Conservation (phyloP, 2,888 invertebrate genomes). For the Melitaea athalia region DNA sequence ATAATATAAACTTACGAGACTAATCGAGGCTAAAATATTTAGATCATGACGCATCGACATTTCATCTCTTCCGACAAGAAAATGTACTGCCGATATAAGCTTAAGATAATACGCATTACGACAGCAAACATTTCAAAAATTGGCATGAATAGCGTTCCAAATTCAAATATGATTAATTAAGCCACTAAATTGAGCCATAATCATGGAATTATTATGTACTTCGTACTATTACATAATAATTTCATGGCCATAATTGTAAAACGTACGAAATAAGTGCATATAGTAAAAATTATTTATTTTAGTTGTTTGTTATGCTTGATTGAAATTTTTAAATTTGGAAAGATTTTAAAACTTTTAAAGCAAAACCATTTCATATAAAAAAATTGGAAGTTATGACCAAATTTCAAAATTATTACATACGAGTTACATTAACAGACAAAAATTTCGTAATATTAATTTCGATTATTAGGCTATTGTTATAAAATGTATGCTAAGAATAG, state of each 20-base stretch:
- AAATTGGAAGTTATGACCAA: not conserved
- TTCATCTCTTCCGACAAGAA: slow-evolving; percentile 31
- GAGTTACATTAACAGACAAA: not conserved
- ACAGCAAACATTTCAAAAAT: slow-evolving; percentile 22
- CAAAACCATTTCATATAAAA: not conserved
- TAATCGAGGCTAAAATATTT: slow-evolving; percentile 33
- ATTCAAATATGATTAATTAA: slow-evolving; percentile 13
- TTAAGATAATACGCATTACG: slow-evolving; percentile 23
- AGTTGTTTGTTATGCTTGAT: not conserved
- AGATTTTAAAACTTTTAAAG: too few relatives aligned
- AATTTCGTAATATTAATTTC: not conserved
- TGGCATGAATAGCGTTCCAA: slow-evolving; percentile 10
- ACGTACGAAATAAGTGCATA: too few relatives aligned
- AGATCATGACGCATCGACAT: slow-evolving; percentile 30
- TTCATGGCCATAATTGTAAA: too few relatives aligned
- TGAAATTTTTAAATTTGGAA: not conserved
- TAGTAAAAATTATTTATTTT: too few relatives aligned
- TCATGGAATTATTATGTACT: too few relatives aligned
- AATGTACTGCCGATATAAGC: slow-evolving; percentile 21
- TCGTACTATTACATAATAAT: too few relatives aligned
- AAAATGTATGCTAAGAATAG: too few relatives aligned
- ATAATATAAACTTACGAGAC: slow-evolving; percentile 20
- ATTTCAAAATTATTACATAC: not conserved
- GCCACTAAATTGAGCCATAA: not conserved
- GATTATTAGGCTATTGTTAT: too few relatives aligned